These are phyloP conservation scores for Mirza zaza DNA, from an alignment of 2,113 vertebrate genomes.

Conservation along the genomic window DNA sequence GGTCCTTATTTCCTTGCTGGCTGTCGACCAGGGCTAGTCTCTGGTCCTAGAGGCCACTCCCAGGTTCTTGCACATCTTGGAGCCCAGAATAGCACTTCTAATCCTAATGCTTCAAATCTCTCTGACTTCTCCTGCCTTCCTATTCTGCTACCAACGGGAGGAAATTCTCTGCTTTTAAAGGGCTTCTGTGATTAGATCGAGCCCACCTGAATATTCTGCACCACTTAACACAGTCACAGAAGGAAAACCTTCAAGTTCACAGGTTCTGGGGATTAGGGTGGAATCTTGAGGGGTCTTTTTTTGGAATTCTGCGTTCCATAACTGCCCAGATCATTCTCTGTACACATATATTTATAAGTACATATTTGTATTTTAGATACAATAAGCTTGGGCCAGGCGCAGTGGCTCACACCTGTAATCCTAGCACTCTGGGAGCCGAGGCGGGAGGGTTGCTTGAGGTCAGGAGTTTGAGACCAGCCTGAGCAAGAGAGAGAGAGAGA, in stretches of 20 bases:
- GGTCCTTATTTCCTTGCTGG: not conserved
- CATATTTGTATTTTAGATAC: not conserved
- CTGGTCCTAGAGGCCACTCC: not conserved
- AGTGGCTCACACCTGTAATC: too few species aligned
- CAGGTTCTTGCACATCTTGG: not conserved
- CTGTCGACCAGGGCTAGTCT: not conserved
- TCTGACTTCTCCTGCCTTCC: not conserved
- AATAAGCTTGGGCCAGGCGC: not conserved
- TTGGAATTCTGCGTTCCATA: conserved; percentile 13
- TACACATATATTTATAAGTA: not conserved
- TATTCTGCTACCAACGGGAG: not conserved
- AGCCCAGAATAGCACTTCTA: not conserved
- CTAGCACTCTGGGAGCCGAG: too few species aligned
- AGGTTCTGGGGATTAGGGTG: not conserved
- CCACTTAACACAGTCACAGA: not conserved
- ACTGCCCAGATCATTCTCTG: conserved; percentile 28
- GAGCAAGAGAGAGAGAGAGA: too few species aligned
- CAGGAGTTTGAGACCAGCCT: too few species aligned
- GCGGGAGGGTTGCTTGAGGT: too few species aligned
- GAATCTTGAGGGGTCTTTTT: not conserved
- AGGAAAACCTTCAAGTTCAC: not conserved
- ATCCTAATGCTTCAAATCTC: not conserved
- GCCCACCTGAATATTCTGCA: not conserved
- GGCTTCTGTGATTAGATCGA: not conserved
- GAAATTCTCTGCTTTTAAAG: not conserved